Evolutionary conservation across 2,888 invertebrate species (phyloP), one percentile per base, ranked within the genome.

Genomic region (Orchesella flavescens): DNA sequence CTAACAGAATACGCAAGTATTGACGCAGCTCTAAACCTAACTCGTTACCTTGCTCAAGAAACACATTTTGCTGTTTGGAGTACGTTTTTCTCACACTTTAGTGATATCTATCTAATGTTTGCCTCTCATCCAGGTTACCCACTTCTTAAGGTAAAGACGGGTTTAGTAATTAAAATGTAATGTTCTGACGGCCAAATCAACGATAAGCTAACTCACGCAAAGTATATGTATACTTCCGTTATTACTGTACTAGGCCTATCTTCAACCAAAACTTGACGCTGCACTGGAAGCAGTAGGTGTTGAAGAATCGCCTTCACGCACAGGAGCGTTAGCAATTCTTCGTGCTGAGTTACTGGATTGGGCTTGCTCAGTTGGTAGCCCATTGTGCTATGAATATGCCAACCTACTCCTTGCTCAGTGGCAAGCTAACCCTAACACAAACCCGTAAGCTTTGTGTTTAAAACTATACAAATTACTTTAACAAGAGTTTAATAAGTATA

Each of bases 21-120:
- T n/a, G 72, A 63, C 4, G 46, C 61, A 65, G 65, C 83, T 0
- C 55, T 85, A 15, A 77, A 78, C 55, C 59, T 85, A 0, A 85
- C 84, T 3, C 44, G 13, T n/a, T 86, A 84, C 43, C 55, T 86
- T 43, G 59, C 44, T 1, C 74, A 83, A 15, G 86, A 86, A 61
- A 81, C 65, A 19, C 68, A 84, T 34, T 83, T 83, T 17, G 49
- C 83, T 12, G 85, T 85, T 21, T 87, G 87, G 87, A 71, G 61
- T n/a, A 72, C 85, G 9, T 84, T 85, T 55, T 78, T 86, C 21
- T 57, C 72, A 1, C 76, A 83, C 66, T 83, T 77, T 21, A 10
- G 12, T 1, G 12, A 10, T 5, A 72, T 83, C 12, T 66, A 83
- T 19, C 17, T 44, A 12, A 77, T 66, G 34, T 76, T 83, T 19